A percentile compares a stretch with the other conserved stretches of the same genome.
These are phyloP conservation scores for Trididemnum nubilum DNA, from an alignment of 23 tunicate species.

Conservation along the genomic window DNA sequence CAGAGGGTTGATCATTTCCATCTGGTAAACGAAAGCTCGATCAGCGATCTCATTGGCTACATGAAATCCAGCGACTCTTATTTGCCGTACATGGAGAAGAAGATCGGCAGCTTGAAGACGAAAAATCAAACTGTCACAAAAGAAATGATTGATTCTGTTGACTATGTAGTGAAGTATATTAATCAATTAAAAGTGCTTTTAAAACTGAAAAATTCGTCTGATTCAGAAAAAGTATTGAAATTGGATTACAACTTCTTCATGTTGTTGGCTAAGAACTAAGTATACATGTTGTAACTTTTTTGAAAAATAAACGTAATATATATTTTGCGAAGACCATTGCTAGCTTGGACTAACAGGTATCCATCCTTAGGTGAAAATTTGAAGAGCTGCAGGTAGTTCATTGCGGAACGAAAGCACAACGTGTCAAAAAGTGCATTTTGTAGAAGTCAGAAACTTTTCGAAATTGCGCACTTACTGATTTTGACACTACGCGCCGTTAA, in stretches of 20 bases:
- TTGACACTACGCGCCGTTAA: too few species aligned
- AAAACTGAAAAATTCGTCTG: background rate
- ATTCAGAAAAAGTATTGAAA: background rate
- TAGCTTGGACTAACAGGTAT: too few species aligned
- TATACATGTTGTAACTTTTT: too few species aligned
- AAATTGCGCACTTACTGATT: too few species aligned
- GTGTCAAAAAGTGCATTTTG: too few species aligned
- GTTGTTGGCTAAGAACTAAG: background rate
- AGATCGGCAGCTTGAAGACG: background rate
- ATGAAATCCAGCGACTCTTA: slow-evolving; percentile 23
- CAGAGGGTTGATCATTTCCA: background rate
- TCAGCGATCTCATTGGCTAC: slow-evolving; percentile 2
- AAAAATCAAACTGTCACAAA: background rate
- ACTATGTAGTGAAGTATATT: background rate
- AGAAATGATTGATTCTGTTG: background rate
- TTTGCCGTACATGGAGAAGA: background rate
- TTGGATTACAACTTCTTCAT: slow-evolving; percentile 3
- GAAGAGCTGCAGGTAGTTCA: too few species aligned
- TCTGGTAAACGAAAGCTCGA: background rate
- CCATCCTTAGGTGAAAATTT: too few species aligned
- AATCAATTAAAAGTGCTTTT: background rate
- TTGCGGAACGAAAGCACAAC: too few species aligned
- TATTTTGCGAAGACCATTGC: too few species aligned
- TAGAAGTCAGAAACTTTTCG: too few species aligned
- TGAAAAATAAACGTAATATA: too few species aligned